These are phyloP conservation scores for Herpetotheres cachinnans DNA, from an alignment of 2,113 vertebrate species.

Conservation along the genomic window DNA sequence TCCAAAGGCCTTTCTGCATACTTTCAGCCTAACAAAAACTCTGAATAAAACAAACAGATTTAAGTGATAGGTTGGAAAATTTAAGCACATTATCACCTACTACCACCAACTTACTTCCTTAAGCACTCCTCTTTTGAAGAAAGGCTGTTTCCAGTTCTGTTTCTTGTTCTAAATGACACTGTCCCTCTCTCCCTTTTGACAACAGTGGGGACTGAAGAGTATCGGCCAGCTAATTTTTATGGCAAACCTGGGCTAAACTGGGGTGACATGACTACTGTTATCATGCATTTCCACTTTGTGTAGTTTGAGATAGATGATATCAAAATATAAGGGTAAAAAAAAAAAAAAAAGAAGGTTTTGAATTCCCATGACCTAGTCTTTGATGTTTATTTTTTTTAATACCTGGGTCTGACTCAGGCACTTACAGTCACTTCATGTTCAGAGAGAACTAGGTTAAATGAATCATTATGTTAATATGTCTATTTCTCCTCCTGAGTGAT, in stretches of 20 bases:
- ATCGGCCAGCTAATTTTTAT: neutral
- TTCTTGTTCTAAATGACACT: neutral
- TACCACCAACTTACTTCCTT: neutral
- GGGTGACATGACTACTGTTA: neutral
- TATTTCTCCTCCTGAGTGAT: neutral
- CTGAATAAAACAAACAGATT: neutral
- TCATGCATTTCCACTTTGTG: neutral
- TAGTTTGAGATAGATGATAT: neutral
- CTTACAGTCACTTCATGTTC: neutral
- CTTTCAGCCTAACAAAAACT: neutral
- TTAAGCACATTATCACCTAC: neutral
- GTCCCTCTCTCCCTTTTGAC: neutral
- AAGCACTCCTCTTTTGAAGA: neutral
- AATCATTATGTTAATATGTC: neutral
- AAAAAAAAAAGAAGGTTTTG: neutral
- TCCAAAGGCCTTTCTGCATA: neutral
- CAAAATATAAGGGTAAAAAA: neutral
- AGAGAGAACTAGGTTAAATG: neutral
- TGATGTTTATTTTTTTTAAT: neutral
- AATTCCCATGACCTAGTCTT: neutral
- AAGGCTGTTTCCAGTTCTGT: neutral
- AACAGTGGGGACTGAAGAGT: neutral
- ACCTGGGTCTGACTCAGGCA: neutral
- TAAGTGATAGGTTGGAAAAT: neutral
- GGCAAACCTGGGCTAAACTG: neutral